Base-by-base conservation (phyloP, 2,113 vertebrate species). In the Gymnogyps californianus region DNA sequence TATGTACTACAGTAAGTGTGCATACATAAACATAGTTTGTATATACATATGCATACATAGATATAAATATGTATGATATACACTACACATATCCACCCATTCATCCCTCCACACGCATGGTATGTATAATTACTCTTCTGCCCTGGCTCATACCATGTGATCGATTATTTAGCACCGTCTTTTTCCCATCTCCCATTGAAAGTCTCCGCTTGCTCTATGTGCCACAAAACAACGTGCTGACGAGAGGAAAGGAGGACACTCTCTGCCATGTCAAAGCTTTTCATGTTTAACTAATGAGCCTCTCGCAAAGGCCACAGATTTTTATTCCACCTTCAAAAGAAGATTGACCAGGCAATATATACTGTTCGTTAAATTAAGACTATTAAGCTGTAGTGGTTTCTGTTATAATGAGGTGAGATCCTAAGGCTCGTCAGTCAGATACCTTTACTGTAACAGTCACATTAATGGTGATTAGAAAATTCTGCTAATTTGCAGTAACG, bases 401-500 rank as follows among this genome's bases (percentile, higher is more conserved):
- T 93, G 29, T 87, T 8, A 22, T 51, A 94, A 95, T 38, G 77
- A 91, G 78, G 72, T 74, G 67, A 90, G 70, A 61, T 74, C 9
- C 19, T 75, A 6, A 87, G 77, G 67, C 76, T 90, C 0, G 1
- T 78, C 88, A 78, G 79, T 88, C 71, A 80, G 78, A 32, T 69
- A 16, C 24, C 57, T 75, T 83, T 72, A 52, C 61, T 58, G 34
- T 17, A 87, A 40, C 49, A 40, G 44, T 69, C 74, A 52, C 72
- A 22, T 61, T 90, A 90, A 83, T 26, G 52, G 44, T 59, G 78
- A 47, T 94, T 67, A 83, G 70, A 90, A 95, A 86, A 91, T 81
- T 89, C 92, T 85, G 82, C 82, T 94, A 58, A 47, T 93, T 72
- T 89, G 69, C 76, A 90, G 89, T 89, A 93, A 93, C 85, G 77